phyloP scores from a whole-genome alignment of 37 sponge, comb jelly and placozoan species.

The Cliona cf. orientalis region DNA sequence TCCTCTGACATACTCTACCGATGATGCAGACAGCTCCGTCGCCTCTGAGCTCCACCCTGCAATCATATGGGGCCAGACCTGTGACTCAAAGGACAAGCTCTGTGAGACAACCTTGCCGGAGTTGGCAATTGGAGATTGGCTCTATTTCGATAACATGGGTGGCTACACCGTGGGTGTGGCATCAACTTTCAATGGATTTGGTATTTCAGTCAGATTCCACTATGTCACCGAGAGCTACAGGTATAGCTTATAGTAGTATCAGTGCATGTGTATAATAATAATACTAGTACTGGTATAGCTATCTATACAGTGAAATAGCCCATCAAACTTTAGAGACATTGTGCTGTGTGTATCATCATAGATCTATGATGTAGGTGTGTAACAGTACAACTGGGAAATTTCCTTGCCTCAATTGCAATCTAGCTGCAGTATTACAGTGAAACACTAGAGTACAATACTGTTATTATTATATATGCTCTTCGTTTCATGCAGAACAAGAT shows the following conservation, averaged over 20 bases:
- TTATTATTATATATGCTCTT: no score
- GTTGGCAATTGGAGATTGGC: constrained; percentile 73
- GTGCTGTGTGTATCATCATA: no score
- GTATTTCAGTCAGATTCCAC: constrained; percentile 56
- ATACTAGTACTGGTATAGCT: neutral
- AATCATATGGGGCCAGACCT: constrained; percentile 85
- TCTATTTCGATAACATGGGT: constrained; percentile 86
- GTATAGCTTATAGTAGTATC: constrained; percentile 8
- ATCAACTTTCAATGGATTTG: constrained; percentile 79
- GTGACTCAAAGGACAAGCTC: constrained; percentile 72
- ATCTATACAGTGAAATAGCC: neutral
- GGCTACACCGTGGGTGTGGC: constrained; percentile 73
- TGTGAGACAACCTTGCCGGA: constrained; percentile 52
- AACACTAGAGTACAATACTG: no score
- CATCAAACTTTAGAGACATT: neutral
- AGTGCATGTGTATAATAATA: neutral
- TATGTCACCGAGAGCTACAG: constrained; percentile 29
- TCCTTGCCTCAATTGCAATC: neutral
- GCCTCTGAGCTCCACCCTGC: neutral
- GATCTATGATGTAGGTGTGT: no score
- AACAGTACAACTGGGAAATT: neutral
- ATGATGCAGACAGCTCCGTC: neutral
- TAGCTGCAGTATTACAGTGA: no score
- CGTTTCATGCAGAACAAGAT: no score
- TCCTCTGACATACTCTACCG: no score